phyloP scores from a whole-genome alignment of 2,888 invertebrate genomes.

The Volucella zonaria region DNA sequence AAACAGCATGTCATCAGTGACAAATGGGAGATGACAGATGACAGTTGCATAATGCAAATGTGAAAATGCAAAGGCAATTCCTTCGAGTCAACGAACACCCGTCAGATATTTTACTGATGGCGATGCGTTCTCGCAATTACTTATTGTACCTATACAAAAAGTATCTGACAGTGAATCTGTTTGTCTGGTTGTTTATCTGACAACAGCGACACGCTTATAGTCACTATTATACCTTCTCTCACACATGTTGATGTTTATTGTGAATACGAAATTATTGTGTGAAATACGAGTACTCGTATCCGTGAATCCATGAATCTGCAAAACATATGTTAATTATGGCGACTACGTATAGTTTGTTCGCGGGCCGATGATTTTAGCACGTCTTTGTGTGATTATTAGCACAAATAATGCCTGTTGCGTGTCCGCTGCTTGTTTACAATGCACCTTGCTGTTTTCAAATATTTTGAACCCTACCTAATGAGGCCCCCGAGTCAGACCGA shows the following conservation, averaged over 20 bases:
- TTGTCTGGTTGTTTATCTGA: conserved; percentile 27
- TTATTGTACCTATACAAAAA: conserved; percentile 13
- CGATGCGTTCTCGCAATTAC: conserved; percentile 34
- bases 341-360: conserved; percentile 50
- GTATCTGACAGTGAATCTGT: not conserved
- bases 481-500: not conserved
- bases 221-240: conserved; percentile 5
- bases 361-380: conserved; percentile 62
- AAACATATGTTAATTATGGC: conserved; percentile 57
- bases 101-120: conserved; percentile 40
- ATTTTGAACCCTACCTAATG: conserved; percentile 53
- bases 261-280: conserved; percentile 29
- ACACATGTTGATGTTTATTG: conserved; percentile 41
- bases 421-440: conserved; percentile 42
- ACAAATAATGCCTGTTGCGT: conserved; percentile 35
- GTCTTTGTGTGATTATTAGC: conserved; percentile 49
- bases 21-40: conserved; percentile 20
- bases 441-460: conserved; percentile 8
- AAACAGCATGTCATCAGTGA: conserved; percentile 12
- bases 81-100: conserved; percentile 37
- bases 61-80: conserved; percentile 55
- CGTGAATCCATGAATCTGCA: not conserved
- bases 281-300: not conserved
- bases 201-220: conserved; percentile 8
- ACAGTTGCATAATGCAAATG: conserved; percentile 62